Conservation (phyloP, 2,888 invertebrate species). For the Hypselothyrea guttata region DNA sequence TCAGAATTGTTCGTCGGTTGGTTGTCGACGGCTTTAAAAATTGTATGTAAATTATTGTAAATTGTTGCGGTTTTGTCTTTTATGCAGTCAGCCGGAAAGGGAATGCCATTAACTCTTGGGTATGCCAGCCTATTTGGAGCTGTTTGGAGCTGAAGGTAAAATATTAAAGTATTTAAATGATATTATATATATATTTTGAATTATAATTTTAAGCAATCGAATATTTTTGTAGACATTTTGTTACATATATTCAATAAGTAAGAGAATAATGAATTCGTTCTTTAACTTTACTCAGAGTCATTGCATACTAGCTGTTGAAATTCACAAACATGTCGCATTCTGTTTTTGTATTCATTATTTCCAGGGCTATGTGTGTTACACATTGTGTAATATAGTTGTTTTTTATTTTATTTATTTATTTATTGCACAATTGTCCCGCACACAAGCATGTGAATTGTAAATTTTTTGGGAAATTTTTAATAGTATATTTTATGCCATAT, state of each 20-base stretch:
- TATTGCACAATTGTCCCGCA: slow-evolving; percentile 25
- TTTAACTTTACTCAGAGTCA: neutral
- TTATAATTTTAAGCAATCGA: no score
- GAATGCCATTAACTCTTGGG: slow-evolving; percentile 12
- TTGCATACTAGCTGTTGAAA: slow-evolving; percentile 9
- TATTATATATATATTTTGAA: no score
- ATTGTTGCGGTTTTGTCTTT: slow-evolving; percentile 52
- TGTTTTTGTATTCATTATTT: slow-evolving; percentile 39
- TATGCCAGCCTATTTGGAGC: no score
- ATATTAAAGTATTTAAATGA: no score
- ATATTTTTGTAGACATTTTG: no score
- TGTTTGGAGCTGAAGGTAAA: no score
- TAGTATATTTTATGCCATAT: no score
- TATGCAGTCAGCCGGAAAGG: slow-evolving; percentile 5
- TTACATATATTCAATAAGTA: no score
- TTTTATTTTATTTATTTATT: slow-evolving; percentile 35
- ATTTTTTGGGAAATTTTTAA: no score
- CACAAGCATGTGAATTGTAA: slow-evolving; percentile 40
- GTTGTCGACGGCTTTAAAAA: slow-evolving; percentile 43
- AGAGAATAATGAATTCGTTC: slow-evolving; percentile 7
- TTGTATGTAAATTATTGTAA: slow-evolving; percentile 60
- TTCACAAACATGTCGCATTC: slow-evolving; percentile 27
- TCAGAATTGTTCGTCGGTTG: slow-evolving; percentile 40
- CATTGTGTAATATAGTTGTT: slow-evolving; percentile 14
- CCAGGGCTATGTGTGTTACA: slow-evolving; percentile 15